Conservation (phyloP, 1,140 invertebrate genomes). For the Nasonia giraulti region DNA sequence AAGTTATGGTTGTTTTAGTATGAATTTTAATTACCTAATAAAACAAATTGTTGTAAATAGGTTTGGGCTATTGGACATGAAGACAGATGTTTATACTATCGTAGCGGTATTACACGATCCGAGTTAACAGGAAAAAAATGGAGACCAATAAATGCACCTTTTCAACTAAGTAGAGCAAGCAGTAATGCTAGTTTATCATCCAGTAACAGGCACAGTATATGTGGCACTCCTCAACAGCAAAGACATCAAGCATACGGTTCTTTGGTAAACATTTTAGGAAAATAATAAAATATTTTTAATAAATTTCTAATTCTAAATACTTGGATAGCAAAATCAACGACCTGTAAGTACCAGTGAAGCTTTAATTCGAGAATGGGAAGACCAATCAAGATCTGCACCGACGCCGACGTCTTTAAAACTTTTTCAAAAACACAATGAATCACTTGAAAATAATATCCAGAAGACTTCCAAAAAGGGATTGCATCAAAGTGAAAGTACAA, state of each 20-base stretch:
- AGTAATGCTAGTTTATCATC: conserved; percentile 80
- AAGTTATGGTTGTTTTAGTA: neutral
- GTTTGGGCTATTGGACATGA: conserved; percentile 82
- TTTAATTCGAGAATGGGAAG: conserved; percentile 75
- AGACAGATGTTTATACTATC: conserved; percentile 85
- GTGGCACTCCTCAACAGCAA: conserved; percentile 71
- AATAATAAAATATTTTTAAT: conserved; percentile 23
- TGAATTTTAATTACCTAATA: neutral
- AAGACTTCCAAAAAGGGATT: conserved; percentile 66
- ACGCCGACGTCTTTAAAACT: conserved; percentile 72
- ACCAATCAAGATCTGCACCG: conserved; percentile 78
- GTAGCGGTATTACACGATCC: conserved; percentile 83
- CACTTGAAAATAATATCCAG: conserved; percentile 58
- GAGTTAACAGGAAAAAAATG: conserved; percentile 92
- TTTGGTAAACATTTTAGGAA: conserved; percentile 64
- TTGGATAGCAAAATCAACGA: conserved; percentile 70
- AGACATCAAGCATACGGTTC: conserved; percentile 72
- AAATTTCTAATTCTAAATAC: neutral
- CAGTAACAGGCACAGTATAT: conserved; percentile 74
- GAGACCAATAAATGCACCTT: conserved; percentile 83
- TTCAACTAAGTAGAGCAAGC: conserved; percentile 86
- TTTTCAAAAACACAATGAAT: conserved; percentile 66
- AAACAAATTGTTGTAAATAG: conserved; percentile 61
- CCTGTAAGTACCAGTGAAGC: conserved; percentile 74
- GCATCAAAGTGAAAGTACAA: conserved; percentile 63